These are phyloP conservation scores for Polymixis lichenea DNA, from an alignment of 2,888 invertebrate genomes.

Conservation along the genomic window DNA sequence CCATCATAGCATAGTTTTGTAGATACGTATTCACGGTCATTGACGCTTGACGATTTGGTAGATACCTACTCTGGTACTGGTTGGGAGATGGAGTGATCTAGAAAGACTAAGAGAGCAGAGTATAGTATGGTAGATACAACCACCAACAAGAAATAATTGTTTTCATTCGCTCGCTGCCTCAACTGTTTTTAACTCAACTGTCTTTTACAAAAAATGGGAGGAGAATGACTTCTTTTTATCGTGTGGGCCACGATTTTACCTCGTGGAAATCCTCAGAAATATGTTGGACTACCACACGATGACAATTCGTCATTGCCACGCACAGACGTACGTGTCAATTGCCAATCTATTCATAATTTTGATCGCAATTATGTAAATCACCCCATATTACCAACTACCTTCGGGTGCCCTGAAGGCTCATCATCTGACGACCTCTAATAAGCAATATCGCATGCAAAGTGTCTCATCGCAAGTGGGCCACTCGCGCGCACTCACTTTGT, in stretches of 20 bases:
- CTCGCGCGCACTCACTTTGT: slow-evolving; percentile 76
- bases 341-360: not conserved
- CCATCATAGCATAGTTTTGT: not conserved
- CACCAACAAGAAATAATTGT: not conserved
- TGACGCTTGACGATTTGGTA: too few species aligned
- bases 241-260: not conserved
- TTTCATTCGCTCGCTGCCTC: not conserved
- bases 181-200: too few species aligned
- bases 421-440: slow-evolving; percentile 49
- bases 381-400: slow-evolving; percentile 11
- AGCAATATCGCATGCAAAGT: slow-evolving; percentile 65
- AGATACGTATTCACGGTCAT: not conserved
- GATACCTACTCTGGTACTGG: too few species aligned
- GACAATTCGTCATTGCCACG: not conserved
- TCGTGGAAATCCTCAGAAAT: not conserved
- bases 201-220: not conserved
- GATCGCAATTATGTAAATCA: slow-evolving; percentile 41
- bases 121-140: too few species aligned
- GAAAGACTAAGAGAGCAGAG: too few species aligned
- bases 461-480: slow-evolving; percentile 58
- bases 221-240: not conserved
- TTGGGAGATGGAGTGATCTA: too few species aligned
- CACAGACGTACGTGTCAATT: not conserved
- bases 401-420: slow-evolving; percentile 12
- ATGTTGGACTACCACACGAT: not conserved